phyloP scores from a whole-genome alignment of 2,797 vertebrate genomes.

The Acomys russatus region DNA sequence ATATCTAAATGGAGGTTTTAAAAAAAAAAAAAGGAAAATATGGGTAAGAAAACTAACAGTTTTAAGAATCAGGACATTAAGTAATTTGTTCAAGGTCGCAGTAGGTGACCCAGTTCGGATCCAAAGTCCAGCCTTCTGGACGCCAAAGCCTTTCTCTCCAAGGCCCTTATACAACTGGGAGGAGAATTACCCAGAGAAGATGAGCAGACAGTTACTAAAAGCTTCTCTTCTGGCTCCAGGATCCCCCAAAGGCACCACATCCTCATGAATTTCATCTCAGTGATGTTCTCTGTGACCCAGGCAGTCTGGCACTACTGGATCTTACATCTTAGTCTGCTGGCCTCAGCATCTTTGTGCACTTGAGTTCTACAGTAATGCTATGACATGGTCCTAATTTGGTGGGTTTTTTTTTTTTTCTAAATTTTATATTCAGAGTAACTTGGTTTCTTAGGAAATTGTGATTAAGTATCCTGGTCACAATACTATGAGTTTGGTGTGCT shows the following conservation, averaged over 20 bases:
- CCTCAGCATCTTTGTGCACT: background rate
- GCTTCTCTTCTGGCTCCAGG: background rate
- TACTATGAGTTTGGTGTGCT: background rate
- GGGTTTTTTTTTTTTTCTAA: background rate
- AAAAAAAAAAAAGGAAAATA: conserved; percentile 12
- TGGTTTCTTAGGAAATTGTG: conserved; percentile 49
- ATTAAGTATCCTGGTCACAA: background rate
- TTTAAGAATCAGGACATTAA: conserved; percentile 67
- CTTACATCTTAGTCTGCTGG: background rate
- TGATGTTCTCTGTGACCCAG: background rate
- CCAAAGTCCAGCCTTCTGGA: conserved; percentile 50
- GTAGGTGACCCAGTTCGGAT: conserved; percentile 18
- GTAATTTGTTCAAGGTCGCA: background rate
- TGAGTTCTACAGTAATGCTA: background rate
- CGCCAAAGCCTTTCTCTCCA: conserved; percentile 6
- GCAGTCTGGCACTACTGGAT: background rate
- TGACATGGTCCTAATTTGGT: background rate
- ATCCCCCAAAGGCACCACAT: background rate
- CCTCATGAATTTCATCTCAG: background rate
- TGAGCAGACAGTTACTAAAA: background rate
- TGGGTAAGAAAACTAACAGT: conserved; percentile 27
- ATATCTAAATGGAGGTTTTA: conserved; percentile 1
- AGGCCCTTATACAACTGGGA: background rate
- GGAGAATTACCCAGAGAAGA: conserved; percentile 17
- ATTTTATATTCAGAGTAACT: conserved; percentile 36